These are phyloP conservation scores for Athalia cordata DNA, from an alignment of 2,888 invertebrate species.

Conservation along the genomic window DNA sequence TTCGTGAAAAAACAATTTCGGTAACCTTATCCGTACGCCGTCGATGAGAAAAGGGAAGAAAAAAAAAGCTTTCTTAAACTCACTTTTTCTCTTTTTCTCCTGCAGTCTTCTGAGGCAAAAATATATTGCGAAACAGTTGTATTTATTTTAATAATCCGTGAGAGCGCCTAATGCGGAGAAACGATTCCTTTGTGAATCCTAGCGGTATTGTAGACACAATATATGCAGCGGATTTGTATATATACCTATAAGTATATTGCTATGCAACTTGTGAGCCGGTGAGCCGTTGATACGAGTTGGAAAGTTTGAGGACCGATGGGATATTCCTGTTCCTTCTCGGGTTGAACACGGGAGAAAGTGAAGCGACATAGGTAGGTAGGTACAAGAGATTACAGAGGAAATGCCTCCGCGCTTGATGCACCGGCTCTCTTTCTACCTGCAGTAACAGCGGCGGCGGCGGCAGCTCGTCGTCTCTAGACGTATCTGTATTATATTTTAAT, in stretches of 20 bases:
- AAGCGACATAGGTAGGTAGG: background rate
- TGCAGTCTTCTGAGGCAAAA: no score
- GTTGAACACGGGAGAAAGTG: conserved; percentile 21
- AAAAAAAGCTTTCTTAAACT: no score
- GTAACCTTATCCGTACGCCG: no score
- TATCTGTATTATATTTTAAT: background rate
- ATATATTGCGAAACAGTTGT: no score
- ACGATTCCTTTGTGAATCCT: background rate
- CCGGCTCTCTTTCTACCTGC: background rate
- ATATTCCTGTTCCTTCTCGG: conserved; percentile 1
- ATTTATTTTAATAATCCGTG: no score
- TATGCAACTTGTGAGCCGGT: background rate
- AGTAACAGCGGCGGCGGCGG: background rate
- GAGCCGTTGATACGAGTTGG: conserved; percentile 13
- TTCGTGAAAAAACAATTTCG: no score
- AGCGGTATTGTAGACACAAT: background rate
- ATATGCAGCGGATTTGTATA: background rate
- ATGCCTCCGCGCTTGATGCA: background rate
- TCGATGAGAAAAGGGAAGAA: no score
- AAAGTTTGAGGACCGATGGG: conserved; percentile 24
- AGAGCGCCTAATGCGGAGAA: background rate
- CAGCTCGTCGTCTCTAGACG: background rate
- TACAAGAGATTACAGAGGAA: conserved; percentile 15
- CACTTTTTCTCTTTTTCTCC: no score
- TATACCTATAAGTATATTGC: background rate